phyloP scores from a whole-genome alignment of 1,140 invertebrate species.

The Brachionus angularis region DNA sequence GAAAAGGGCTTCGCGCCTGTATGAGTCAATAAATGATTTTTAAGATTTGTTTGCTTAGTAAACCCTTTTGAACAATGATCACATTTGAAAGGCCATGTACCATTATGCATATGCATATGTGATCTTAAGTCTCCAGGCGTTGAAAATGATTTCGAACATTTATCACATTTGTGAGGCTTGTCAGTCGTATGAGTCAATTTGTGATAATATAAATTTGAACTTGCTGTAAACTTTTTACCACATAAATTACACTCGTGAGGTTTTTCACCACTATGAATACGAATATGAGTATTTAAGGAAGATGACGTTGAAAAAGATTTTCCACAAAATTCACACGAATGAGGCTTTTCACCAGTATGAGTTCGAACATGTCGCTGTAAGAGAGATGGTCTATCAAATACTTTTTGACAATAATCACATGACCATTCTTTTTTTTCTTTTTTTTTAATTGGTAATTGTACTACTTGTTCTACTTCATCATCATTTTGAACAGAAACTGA shows the following conservation, averaged over 20 bases:
- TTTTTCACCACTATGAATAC: slow-evolving; percentile 89
- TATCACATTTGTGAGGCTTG: slow-evolving; percentile 26
- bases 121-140: slow-evolving; percentile 42
- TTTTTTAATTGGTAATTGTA: too few species aligned
- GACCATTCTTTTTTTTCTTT: slow-evolving; percentile 52
- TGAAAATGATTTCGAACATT: slow-evolving; percentile 42
- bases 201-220: slow-evolving; percentile 93
- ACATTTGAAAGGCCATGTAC: slow-evolving; percentile 43
- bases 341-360: slow-evolving; percentile 77
- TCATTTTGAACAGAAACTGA: too few species aligned
- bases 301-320: slow-evolving; percentile 88
- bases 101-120: slow-evolving; percentile 34
- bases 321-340: slow-evolving; percentile 89
- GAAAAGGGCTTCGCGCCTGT: background rate
- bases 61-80: slow-evolving; percentile 73
- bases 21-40: slow-evolving; percentile 70
- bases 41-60: slow-evolving; percentile 86
- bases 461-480: too few species aligned
- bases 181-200: slow-evolving; percentile 76
- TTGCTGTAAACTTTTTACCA: slow-evolving; percentile 89
- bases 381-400: slow-evolving; percentile 74
- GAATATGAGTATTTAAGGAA: slow-evolving; percentile 85
- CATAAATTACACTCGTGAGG: slow-evolving; percentile 89
- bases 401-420: slow-evolving; percentile 75
- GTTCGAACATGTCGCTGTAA: slow-evolving; percentile 54